Base-by-base conservation (phyloP, 2,888 invertebrate genomes). In the Chironomus tentans region DNA sequence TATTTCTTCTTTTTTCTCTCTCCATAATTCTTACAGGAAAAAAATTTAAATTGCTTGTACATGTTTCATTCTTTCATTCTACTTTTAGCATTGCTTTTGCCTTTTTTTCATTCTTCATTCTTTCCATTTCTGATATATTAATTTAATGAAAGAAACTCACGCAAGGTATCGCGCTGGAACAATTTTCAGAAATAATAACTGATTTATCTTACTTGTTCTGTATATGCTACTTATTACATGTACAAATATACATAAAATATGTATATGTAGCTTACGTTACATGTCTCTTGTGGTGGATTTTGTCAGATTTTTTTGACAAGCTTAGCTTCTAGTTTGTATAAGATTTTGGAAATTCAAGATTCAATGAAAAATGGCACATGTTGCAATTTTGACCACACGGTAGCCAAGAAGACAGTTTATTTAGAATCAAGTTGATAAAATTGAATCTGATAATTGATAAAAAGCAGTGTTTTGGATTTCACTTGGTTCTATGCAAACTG, bases 61-160 rank as follows among this genome's bases (percentile, higher is more conserved):
- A 72, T 72, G 72, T 72, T 70, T 46, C 38, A 15, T 62, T 56
- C 18, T 56, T 18, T 56, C 15, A 18, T 65, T 65, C 62, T 62
- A 62, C 62, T 18, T 50, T 50, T 62, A n/a, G 62, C 62, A 38
- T 38, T 38, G 38, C 38, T 38, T 10, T 38, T 38, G 38, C 38
- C 62, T 65, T n/a, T 18, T 4, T 24, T 10, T 21, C 4, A 2
- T 13, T 65, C 13, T 22, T 24, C 21, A 12, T 28, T 12, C 62
- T 65, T 48, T 50, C 47, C 62, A 24, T n/a, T n/a, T 65, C 68
- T 47, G 38, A 65, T 65, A 62, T 73, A 65, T 73, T 65, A 73
- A 68, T 74, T 74, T 74, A 74, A 74, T 74, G 74, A 68, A 74
- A 61, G 50, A 74, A 74, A 74, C 50, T 65, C 74, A 74, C 74